These are phyloP conservation scores for Alouatta palliata DNA, from an alignment of 2,113 vertebrate genomes.

Conservation along the genomic window DNA sequence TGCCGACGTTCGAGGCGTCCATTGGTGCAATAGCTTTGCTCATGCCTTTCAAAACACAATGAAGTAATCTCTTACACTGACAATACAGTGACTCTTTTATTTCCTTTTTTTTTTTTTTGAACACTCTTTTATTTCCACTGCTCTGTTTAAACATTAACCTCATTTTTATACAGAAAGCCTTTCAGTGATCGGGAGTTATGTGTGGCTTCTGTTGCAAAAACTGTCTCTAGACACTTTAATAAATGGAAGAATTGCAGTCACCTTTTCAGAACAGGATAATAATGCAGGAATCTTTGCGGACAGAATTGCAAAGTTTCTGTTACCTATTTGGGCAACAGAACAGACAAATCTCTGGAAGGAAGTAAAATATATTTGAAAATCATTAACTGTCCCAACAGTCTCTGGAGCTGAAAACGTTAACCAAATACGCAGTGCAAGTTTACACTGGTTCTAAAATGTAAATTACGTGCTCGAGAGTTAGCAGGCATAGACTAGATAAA, in stretches of 20 bases:
- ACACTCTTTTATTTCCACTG: background rate
- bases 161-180: slow-evolving; percentile 17
- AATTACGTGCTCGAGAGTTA: background rate
- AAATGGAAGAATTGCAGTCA: slow-evolving; percentile 53
- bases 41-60: slow-evolving; percentile 51
- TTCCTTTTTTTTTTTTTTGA: slow-evolving; percentile 11
- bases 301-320: background rate
- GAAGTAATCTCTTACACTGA: slow-evolving; percentile 7
- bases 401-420: background rate
- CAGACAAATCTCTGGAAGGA: background rate
- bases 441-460: background rate
- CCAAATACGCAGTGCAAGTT: background rate
- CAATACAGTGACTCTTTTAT: background rate
- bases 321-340: background rate
- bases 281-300: background rate
- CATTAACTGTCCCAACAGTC: background rate
- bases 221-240: slow-evolving; percentile 50
- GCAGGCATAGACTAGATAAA: background rate
- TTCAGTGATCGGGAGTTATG: slow-evolving; percentile 3
- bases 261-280: background rate
- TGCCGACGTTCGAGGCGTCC: slow-evolving; percentile 61
- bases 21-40: background rate
- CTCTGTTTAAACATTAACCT: slow-evolving; percentile 41
- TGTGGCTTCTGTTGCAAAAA: background rate
- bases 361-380: background rate